These are phyloP conservation scores for Whitmania pigra DNA, from an alignment of 1,140 invertebrate genomes.

Conservation along the genomic window DNA sequence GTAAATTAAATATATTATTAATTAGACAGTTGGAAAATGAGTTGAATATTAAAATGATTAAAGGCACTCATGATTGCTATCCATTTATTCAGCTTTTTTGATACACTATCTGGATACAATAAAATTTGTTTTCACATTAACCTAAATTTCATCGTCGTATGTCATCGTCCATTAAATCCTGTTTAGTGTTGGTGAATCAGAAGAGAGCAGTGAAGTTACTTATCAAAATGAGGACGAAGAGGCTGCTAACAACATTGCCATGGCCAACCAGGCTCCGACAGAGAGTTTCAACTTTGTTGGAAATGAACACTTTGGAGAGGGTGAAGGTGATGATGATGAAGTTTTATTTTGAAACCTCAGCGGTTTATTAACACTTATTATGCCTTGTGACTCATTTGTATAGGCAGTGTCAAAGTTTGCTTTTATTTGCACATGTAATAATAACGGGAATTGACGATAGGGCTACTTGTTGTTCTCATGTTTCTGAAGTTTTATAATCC, in stretches of 20 bases:
- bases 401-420: background rate
- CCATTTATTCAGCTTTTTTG: no score
- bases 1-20: no score
- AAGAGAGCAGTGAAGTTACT: slow-evolving; percentile 4
- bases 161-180: background rate
- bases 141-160: no score
- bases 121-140: no score
- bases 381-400: no score
- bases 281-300: slow-evolving; percentile 6
- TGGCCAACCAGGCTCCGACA: background rate
- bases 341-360: no score
- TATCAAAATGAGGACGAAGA: slow-evolving; percentile 8
- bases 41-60: no score
- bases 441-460: background rate
- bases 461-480: background rate
- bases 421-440: background rate
- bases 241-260: slow-evolving; percentile 10
- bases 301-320: slow-evolving; percentile 1
- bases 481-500: background rate
- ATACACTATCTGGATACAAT: no score
- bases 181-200: background rate
- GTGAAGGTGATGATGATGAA: background rate
- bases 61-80: no score
- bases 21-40: no score
- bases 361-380: no score